phyloP scores from a whole-genome alignment of 2,113 vertebrate species.

The Pteronura brasiliensis region DNA sequence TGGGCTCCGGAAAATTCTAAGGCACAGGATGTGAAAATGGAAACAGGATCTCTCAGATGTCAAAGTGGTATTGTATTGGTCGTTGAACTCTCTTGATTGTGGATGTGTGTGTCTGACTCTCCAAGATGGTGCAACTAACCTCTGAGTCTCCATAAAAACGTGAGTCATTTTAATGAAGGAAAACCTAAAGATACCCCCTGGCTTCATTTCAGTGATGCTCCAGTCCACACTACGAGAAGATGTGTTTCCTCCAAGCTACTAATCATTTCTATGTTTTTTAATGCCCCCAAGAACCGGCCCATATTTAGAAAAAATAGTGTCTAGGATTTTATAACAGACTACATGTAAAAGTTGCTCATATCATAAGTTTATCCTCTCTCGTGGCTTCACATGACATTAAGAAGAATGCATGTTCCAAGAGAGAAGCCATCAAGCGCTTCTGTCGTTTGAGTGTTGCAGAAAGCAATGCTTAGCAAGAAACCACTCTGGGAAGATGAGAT shows the following conservation, averaged over 20 bases:
- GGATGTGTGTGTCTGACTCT: not conserved
- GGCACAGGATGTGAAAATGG: not conserved
- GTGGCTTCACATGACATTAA: not conserved
- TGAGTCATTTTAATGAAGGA: constrained; percentile 21
- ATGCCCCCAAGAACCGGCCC: not conserved
- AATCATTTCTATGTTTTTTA: not conserved
- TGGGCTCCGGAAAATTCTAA: constrained; percentile 8
- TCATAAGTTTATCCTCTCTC: not conserved
- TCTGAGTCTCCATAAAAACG: not conserved
- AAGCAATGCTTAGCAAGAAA: not conserved
- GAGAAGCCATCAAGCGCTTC: not conserved
- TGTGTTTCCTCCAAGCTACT: not conserved
- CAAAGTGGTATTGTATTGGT: not conserved
- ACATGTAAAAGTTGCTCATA: not conserved
- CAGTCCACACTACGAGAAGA: not conserved
- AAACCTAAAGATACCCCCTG: not conserved
- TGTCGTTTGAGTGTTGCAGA: not conserved
- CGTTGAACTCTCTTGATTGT: not conserved
- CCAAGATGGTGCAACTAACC: not conserved
- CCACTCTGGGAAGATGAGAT: not conserved
- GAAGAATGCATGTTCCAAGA: not conserved
- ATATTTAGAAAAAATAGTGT: not conserved
- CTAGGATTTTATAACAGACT: not conserved
- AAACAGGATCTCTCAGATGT: not conserved
- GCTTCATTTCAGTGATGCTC: not conserved